Base-by-base conservation (phyloP, 2,113 vertebrate genomes). In the Lipophrys pholis region DNA sequence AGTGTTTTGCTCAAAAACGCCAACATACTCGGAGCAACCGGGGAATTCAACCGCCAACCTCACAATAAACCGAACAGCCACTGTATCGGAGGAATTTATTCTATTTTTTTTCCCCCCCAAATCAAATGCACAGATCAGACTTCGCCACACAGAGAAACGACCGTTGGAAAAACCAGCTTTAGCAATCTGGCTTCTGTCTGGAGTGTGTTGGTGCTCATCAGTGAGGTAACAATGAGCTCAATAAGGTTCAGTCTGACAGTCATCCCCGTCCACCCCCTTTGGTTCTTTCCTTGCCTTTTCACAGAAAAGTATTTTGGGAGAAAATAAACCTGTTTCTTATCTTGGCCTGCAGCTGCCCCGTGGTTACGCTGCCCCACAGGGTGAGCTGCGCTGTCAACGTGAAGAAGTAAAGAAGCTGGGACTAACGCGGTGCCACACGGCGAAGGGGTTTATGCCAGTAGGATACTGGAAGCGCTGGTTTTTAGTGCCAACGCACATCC, bases 241-340 rank as follows among this genome's bases (percentile, higher is more conserved):
- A 30, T 53, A 14, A 57, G 63, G 0, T 52, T 79, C 73, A 60
- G 9, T 46, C 36, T 84, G 83, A 84, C 89, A 73, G 50, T 48
- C 52, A 45, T 59, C 48, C 3, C 55, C 43, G 3, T 66, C 59
- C 59, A 49, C 14, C 53, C 14, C 30, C 56, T 75, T 70, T 58
- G 69, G 56, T 75, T 76, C 75, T 41, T 77, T 52, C 6, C 62
- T 74, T 51, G 62, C 11, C 80, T 85, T 81, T 75, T 59, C 69
- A 73, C 56, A 30, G 78, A 53, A 84, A 65, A 80, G 78, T 75
- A 80, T 87, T 84, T 62, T 21, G 66, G 53, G 62, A 78, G 63
- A 39, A 83, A 84, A 88, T 81, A 85, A 88, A 85, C 65, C 62
- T 8, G 8, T 12, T 73, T 88, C 87, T 90, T 90, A 91, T 90